Evolutionary conservation across 2,797 vertebrate genomes (phyloP).

Genomic region (Moxostoma hubbsi): DNA sequence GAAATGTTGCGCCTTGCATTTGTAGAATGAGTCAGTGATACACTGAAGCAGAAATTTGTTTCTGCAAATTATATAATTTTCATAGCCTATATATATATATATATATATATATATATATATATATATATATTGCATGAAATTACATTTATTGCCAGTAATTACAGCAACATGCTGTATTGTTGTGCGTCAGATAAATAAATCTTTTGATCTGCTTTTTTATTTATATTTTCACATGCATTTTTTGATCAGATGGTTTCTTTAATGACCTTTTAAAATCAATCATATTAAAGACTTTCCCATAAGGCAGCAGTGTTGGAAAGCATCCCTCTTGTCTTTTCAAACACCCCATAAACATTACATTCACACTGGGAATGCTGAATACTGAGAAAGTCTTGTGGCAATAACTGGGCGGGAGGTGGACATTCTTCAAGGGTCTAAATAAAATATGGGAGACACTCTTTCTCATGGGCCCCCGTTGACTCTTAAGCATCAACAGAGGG

Average conservation of each 20-base stretch:
- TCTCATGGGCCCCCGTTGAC: slow-evolving; percentile 53
- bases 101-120: no score
- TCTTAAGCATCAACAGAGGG: slow-evolving; percentile 50
- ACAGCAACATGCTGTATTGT: no score
- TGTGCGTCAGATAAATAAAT: no score
- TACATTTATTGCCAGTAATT: no score
- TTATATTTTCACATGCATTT: no score
- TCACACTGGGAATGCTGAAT: slow-evolving; percentile 59
- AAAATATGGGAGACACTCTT: slow-evolving; percentile 60
- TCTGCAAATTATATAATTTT: no score
- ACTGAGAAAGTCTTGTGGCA: slow-evolving; percentile 55
- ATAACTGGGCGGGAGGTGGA: slow-evolving; percentile 51
- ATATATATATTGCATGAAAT: no score
- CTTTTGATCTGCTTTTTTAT: no score
- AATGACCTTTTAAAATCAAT: not conserved
- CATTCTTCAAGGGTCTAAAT: slow-evolving; percentile 62
- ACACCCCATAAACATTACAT: slow-evolving; percentile 56
- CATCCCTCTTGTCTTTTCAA: slow-evolving; percentile 53
- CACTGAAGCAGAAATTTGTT: no score
- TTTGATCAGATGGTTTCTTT: no score
- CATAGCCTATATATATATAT: no score
- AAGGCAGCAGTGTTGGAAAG: slow-evolving; percentile 29
- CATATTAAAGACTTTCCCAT: slow-evolving; percentile 17
- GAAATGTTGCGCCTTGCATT: not conserved
- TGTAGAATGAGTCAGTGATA: not conserved